phyloP scores from a whole-genome alignment of 2,113 vertebrate species.

The Marmota monax region DNA sequence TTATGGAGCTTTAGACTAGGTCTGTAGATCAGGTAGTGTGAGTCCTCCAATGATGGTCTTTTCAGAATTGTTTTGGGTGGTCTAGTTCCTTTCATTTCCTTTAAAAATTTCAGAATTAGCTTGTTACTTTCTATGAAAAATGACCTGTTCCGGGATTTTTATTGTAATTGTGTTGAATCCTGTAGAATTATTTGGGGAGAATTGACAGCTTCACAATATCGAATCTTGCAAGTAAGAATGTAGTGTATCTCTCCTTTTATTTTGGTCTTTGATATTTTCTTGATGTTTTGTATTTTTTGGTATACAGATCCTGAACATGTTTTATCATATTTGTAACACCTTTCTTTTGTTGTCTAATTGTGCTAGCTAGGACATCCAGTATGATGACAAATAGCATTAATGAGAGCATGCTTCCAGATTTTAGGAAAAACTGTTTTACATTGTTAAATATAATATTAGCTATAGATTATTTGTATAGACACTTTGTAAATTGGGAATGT shows the following conservation, averaged over 20 bases:
- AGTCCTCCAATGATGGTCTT: background rate
- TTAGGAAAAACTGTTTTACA: background rate
- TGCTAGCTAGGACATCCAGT: background rate
- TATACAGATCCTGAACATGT: background rate
- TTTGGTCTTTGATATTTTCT: background rate
- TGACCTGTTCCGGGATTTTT: background rate
- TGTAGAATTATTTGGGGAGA: background rate
- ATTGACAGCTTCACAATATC: background rate
- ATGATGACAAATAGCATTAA: background rate
- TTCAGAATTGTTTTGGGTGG: background rate
- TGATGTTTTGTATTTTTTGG: background rate
- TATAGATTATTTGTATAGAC: background rate
- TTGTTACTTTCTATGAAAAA: background rate
- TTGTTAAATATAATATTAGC: background rate
- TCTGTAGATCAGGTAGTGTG: background rate
- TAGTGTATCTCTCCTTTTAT: background rate
- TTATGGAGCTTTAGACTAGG: background rate
- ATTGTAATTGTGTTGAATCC: background rate
- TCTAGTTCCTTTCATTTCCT: background rate
- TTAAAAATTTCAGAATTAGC: background rate
- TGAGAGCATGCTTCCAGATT: no score
- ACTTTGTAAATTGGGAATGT: background rate
- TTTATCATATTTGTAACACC: background rate
- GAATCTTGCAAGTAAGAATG: background rate
- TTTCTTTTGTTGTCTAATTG: background rate